These are phyloP conservation scores for Timandra comae DNA, from an alignment of 2,888 invertebrate genomes.

Conservation along the genomic window DNA sequence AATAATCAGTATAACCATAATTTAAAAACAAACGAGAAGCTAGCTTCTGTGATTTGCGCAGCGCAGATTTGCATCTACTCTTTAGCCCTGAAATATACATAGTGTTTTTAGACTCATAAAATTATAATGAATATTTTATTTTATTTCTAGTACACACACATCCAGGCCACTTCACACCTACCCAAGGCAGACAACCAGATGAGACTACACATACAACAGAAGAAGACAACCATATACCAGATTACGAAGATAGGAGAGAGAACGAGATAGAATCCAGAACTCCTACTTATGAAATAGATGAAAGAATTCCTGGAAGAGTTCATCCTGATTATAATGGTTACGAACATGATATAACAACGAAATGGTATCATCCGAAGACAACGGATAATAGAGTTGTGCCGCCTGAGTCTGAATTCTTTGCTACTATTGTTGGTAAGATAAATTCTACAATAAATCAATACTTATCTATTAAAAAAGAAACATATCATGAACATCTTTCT, in stretches of 20 bases:
- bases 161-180: constrained; percentile 56
- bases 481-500: too few species aligned
- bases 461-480: too few species aligned
- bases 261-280: constrained; percentile 54
- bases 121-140: too few species aligned
- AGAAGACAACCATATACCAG: constrained; percentile 63
- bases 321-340: constrained; percentile 65
- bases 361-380: constrained; percentile 67
- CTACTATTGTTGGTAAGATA: constrained; percentile 65
- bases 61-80: too few species aligned
- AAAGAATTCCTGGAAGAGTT: constrained; percentile 40
- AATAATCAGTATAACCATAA: too few species aligned
- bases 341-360: constrained; percentile 60
- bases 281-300: constrained; percentile 53
- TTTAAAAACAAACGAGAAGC: too few species aligned
- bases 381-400: constrained; percentile 67
- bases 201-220: constrained; percentile 66
- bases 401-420: constrained; percentile 67
- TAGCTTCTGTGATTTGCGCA: too few species aligned
- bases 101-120: too few species aligned
- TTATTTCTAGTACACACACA: constrained; percentile 48
- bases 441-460: background rate
- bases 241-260: constrained; percentile 51
- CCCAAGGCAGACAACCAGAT: constrained; percentile 45
- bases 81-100: too few species aligned